Evolutionary conservation across 2,888 invertebrate species (phyloP).

Genomic region (Scelioninae gen. 2): DNA sequence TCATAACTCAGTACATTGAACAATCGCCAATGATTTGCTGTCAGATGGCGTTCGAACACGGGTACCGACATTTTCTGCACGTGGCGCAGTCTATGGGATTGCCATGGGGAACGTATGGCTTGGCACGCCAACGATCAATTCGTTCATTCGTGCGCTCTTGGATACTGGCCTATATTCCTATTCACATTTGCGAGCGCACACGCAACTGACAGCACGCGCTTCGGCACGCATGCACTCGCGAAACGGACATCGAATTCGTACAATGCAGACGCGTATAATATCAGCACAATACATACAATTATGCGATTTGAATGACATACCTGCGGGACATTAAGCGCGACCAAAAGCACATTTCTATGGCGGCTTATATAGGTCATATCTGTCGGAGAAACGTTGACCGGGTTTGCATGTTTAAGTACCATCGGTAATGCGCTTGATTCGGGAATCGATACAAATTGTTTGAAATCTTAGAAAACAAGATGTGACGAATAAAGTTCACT

Average conservation of each 20-base stretch:
- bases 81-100: slow-evolving; percentile 48
- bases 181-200: slow-evolving; percentile 43
- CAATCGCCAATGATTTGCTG: too few relatives aligned
- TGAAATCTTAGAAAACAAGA: too few relatives aligned
- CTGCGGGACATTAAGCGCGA: slow-evolving; percentile 31
- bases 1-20: too few relatives aligned
- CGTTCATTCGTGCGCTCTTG: slow-evolving; percentile 57
- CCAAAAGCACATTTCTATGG: slow-evolving; percentile 19
- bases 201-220: slow-evolving; percentile 54
- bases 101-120: slow-evolving; percentile 48
- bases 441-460: too few relatives aligned
- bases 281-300: slow-evolving; percentile 48
- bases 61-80: slow-evolving; percentile 30
- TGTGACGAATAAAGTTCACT: too few relatives aligned
- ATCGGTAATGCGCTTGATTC: background rate
- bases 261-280: slow-evolving; percentile 41
- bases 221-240: slow-evolving; percentile 55
- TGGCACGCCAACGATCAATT: slow-evolving; percentile 58
- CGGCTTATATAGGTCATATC: slow-evolving; percentile 28
- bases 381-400: slow-evolving; percentile 24
- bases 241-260: slow-evolving; percentile 47
- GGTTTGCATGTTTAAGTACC: background rate
- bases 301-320: slow-evolving; percentile 48
- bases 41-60: too few relatives aligned
- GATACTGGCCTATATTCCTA: slow-evolving; percentile 59